Evolutionary conservation across 2,113 vertebrate species (phyloP).

Genomic region (Pardalotus punctatus): DNA sequence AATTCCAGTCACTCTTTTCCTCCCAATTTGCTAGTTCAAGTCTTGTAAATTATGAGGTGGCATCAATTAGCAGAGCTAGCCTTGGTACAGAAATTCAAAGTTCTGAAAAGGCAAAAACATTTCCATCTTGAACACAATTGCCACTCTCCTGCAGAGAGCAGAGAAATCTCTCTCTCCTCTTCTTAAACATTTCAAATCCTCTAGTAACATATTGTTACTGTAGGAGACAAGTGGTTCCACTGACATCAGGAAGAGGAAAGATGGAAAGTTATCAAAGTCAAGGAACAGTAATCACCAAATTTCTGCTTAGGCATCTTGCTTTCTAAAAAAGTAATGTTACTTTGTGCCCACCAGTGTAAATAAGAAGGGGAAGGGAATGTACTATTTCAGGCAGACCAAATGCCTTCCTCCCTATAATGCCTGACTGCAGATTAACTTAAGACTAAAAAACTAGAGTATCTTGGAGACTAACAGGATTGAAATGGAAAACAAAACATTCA

Average conservation of each 20-base stretch:
- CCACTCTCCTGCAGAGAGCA: not conserved
- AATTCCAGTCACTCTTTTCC: not conserved
- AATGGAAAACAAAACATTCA: not conserved
- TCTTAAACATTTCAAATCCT: not conserved
- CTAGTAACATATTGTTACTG: not conserved
- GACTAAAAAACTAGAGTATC: not conserved
- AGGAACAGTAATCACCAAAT: not conserved
- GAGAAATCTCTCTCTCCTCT: not conserved
- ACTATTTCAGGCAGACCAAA: not conserved
- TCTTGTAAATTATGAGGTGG: not conserved
- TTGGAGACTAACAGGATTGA: not conserved
- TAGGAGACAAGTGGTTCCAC: not conserved
- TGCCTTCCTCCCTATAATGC: not conserved
- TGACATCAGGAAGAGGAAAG: not conserved
- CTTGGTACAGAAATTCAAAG: not conserved
- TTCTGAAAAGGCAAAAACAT: not conserved
- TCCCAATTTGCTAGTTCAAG: not conserved
- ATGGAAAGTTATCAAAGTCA: not conserved
- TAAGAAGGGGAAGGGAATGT: not conserved
- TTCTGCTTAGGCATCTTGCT: not conserved
- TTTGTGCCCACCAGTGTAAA: not conserved
- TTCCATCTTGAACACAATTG: not conserved
- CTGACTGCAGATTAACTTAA: not conserved
- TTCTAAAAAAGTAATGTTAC: not conserved
- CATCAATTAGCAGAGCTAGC: not conserved